Evolutionary conservation across 2,888 invertebrate genomes (phyloP), one percentile per base, ranked within the genome.

Genomic region (Spilosoma lubricipeda): DNA sequence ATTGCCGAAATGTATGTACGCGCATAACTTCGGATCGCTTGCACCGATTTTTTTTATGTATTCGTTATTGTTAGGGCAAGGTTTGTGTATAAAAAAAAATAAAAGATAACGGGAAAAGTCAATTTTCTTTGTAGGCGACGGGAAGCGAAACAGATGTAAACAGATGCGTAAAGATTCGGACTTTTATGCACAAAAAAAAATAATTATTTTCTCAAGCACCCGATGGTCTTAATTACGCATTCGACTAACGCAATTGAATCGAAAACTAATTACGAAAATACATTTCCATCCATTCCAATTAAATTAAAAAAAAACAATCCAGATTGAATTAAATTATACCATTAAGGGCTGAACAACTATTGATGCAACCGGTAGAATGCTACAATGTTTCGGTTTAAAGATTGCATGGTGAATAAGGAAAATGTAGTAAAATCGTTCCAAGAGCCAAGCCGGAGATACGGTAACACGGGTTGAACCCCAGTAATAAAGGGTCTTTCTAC

Each of bases 321-420:
- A 27, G 69, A 71, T 67, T 64, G 48, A 56, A 20, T 67, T 73
- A 69, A 75, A 77, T 77, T 77, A 67, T 33, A 52, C 52, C 8
- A 36, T 36, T 36, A 39, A 36, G 72, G 76, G 70, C 69, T 74
- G 23, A 45, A 18, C 67, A 73, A 73, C 18, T 63, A 69, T 70
- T 71, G 69, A 30, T 63, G 64, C 27, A n/a, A 30, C n/a, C 23
- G 36, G 5, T 64, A 13, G 39, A 59, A 67, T 56, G 2, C 36
- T 68, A 69, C 52, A 11, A 65, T 8, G 64, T 15, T 33, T 67
- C 33, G 42, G 72, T n/a, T 42, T 15, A 33, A 72, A 45, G 71
- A 65, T 15, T 71, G 48, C 18, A 36, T 52, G 36, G 2, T 48
- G 65, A 39, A 66, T 52, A 36, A 66, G 66, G 36, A 66, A 71